These are phyloP conservation scores for Spinus olivaceus DNA, from an alignment of 2,797 vertebrate species.

Conservation along the genomic window DNA sequence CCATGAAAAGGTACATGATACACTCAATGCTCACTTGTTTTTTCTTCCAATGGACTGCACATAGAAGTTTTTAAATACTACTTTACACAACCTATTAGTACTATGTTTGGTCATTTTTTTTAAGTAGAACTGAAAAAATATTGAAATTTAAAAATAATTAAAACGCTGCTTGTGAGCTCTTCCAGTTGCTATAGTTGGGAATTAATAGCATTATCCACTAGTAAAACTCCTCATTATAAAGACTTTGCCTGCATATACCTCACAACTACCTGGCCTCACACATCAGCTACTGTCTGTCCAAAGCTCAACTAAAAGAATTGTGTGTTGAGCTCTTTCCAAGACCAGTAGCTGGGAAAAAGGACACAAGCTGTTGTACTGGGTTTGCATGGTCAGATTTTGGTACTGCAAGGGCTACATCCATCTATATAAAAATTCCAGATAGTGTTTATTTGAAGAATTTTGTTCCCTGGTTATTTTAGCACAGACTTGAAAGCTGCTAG, in stretches of 20 bases:
- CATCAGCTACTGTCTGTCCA: background rate
- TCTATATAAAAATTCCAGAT: background rate
- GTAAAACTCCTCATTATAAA: background rate
- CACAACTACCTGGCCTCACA: fast-evolving
- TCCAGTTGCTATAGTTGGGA: background rate
- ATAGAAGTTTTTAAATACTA: background rate
- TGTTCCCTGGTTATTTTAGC: background rate
- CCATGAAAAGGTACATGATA: background rate
- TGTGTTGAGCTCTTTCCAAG: background rate
- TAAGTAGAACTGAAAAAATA: background rate
- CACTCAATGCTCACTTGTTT: background rate
- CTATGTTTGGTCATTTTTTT: background rate
- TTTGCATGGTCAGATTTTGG: background rate
- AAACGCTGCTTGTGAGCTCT: background rate
- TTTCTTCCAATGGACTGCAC: background rate
- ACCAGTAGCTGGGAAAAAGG: background rate
- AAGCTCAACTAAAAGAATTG: background rate
- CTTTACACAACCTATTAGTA: background rate
- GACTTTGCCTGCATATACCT: background rate
- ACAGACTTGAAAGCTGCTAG: background rate
- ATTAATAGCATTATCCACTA: background rate
- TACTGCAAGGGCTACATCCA: background rate
- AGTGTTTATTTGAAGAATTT: background rate
- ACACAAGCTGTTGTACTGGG: background rate
- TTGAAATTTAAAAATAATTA: background rate